Evolutionary conservation across 2,888 invertebrate genomes (phyloP).

Genomic region (Andrena praecox): DNA sequence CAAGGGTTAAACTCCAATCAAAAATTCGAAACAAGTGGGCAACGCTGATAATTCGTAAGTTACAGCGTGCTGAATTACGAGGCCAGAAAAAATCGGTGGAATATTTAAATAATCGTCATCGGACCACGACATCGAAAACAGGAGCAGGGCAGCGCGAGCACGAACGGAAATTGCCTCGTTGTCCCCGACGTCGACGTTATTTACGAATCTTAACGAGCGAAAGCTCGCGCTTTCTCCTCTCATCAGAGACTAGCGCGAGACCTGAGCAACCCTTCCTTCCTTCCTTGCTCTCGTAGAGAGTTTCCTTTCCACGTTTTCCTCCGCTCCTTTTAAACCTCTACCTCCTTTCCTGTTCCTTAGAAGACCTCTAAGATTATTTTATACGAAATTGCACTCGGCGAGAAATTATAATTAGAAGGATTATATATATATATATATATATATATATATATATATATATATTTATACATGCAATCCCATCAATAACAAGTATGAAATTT

Average conservation of each 20-base stretch:
- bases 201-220: slow-evolving; percentile 70
- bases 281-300: slow-evolving; percentile 18
- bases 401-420: too few species aligned
- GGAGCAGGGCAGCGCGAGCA: slow-evolving; percentile 41
- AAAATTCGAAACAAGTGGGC: not conserved
- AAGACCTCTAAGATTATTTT: too few species aligned
- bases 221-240: slow-evolving; percentile 56
- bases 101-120: slow-evolving; percentile 49
- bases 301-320: not conserved
- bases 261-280: slow-evolving; percentile 29
- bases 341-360: too few species aligned
- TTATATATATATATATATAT: too few species aligned
- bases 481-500: too few species aligned
- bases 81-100: slow-evolving; percentile 28
- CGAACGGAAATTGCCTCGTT: slow-evolving; percentile 72
- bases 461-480: too few species aligned
- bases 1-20: slow-evolving; percentile 24
- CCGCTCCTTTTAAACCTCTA: not conserved
- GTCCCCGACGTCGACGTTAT: slow-evolving; percentile 69
- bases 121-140: slow-evolving; percentile 30
- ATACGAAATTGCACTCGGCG: too few species aligned
- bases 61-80: not conserved
- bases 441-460: too few species aligned
- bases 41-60: not conserved
- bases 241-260: slow-evolving; percentile 36